Conservation (phyloP, 2,113 vertebrate species). For the Trichomycterus rosablanca region DNA sequence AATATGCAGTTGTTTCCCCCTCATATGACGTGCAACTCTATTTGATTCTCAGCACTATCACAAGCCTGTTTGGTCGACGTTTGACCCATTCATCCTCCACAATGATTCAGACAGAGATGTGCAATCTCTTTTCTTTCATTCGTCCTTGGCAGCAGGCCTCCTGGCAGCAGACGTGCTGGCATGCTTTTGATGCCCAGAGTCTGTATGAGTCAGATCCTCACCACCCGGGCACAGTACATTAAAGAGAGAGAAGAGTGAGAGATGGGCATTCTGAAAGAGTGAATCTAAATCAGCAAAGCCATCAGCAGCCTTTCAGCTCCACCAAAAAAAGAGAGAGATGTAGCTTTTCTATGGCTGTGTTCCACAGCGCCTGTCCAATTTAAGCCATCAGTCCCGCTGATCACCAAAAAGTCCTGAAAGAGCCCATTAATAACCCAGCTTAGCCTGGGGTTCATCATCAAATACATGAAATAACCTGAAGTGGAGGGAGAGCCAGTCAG, state of each 20-base stretch:
- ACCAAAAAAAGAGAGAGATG: constrained; percentile 28
- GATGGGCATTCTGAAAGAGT: constrained; percentile 15
- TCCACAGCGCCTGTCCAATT: constrained; percentile 1
- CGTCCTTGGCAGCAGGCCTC: constrained; percentile 20
- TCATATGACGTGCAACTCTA: too few species aligned
- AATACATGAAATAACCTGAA: neutral
- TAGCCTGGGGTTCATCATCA: constrained; percentile 4
- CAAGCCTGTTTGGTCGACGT: too few species aligned
- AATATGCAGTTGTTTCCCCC: too few species aligned
- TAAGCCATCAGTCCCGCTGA: constrained; percentile 5
- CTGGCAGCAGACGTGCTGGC: constrained; percentile 13
- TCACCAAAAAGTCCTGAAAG: constrained; percentile 18
- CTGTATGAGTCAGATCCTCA: constrained; percentile 2
- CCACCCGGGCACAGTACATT: constrained; percentile 4
- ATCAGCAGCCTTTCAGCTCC: constrained; percentile 26
- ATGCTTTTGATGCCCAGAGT: neutral
- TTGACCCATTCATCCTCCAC: neutral
- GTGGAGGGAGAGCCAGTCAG: too few species aligned
- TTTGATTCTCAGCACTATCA: too few species aligned
- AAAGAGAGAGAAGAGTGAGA: constrained; percentile 1
- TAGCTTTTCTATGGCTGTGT: constrained; percentile 6
- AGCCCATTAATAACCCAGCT: neutral
- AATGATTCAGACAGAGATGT: neutral
- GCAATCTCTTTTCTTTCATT: constrained; percentile 4
- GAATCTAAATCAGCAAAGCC: constrained; percentile 15